phyloP scores from a whole-genome alignment of 1,140 invertebrate genomes.

The Acyrthosiphon pisum region DNA sequence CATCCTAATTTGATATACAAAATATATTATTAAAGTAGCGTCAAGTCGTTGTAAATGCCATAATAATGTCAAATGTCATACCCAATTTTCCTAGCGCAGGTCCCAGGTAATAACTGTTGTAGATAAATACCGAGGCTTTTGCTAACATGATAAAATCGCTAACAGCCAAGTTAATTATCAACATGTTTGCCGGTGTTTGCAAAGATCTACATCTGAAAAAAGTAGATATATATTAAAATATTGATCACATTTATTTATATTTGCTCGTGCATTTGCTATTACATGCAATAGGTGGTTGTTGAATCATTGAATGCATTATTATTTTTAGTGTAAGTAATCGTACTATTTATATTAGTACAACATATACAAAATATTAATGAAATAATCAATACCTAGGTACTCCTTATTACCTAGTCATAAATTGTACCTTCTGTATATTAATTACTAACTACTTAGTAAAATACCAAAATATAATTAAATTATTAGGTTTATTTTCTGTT shows the following conservation, averaged over 20 bases:
- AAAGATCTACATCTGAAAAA: slow-evolving; percentile 72
- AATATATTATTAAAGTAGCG: neutral
- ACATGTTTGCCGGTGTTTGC: slow-evolving; percentile 77
- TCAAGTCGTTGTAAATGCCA: neutral
- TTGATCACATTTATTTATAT: too few relatives aligned
- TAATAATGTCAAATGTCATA: slow-evolving; percentile 61
- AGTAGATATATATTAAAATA: neutral
- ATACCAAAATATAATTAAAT: neutral
- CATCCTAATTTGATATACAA: slow-evolving; percentile 68
- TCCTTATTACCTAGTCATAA: neutral
- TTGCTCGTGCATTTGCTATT: too few relatives aligned
- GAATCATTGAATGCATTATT: too few relatives aligned
- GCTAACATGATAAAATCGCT: slow-evolving; percentile 76
- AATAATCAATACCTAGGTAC: neutral
- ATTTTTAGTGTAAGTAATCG: too few relatives aligned
- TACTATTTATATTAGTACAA: neutral
- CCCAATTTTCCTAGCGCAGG: slow-evolving; percentile 73
- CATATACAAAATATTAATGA: neutral
- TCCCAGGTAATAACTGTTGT: slow-evolving; percentile 73
- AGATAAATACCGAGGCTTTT: slow-evolving; percentile 76
- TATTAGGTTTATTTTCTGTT: neutral
- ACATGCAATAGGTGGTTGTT: too few relatives aligned
- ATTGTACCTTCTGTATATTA: neutral
- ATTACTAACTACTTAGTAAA: neutral
- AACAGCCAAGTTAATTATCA: slow-evolving; percentile 79